Conservation (phyloP, 2,888 invertebrate genomes). For the Schizaphis graminum region DNA sequence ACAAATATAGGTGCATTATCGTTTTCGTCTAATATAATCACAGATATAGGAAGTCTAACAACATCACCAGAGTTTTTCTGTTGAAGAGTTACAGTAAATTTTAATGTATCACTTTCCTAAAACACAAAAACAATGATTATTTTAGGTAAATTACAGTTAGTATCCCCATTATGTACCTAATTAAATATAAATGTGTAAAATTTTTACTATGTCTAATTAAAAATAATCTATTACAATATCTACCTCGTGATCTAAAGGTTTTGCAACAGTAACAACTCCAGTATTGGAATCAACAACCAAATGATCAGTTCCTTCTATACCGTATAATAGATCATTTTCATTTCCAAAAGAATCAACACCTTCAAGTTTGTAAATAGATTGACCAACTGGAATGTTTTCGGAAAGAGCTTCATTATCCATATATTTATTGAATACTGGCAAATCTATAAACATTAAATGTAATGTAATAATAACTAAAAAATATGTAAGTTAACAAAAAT, state of each 20-base stretch:
- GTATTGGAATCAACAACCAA: slow-evolving; percentile 83
- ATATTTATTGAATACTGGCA: slow-evolving; percentile 82
- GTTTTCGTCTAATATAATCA: slow-evolving; percentile 89
- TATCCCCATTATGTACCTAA: not conserved
- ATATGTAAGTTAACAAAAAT: not conserved
- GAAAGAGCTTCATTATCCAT: slow-evolving; percentile 83
- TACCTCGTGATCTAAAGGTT: slow-evolving; percentile 88
- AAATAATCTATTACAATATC: slow-evolving; percentile 60
- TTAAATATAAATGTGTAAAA: not conserved
- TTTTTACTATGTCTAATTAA: not conserved
- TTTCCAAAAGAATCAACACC: slow-evolving; percentile 87
- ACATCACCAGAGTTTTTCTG: slow-evolving; percentile 80
- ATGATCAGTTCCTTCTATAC: slow-evolving; percentile 85
- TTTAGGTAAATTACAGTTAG: not conserved
- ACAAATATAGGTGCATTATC: slow-evolving; percentile 87
- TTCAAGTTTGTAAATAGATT: slow-evolving; percentile 82
- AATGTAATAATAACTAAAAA: not conserved
- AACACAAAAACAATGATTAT: slow-evolving; percentile 69
- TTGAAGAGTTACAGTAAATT: slow-evolving; percentile 85
- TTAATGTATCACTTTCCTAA: slow-evolving; percentile 83
- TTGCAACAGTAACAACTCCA: slow-evolving; percentile 84
- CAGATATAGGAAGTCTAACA: slow-evolving; percentile 82
- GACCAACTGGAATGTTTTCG: slow-evolving; percentile 85
- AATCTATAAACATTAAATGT: slow-evolving; percentile 70
- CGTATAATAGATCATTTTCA: slow-evolving; percentile 76